A percentile compares a stretch with the other conserved stretches of the same genome.
Conservation (phyloP, 2,888 invertebrate species). For the Mylabris sibirica region DNA sequence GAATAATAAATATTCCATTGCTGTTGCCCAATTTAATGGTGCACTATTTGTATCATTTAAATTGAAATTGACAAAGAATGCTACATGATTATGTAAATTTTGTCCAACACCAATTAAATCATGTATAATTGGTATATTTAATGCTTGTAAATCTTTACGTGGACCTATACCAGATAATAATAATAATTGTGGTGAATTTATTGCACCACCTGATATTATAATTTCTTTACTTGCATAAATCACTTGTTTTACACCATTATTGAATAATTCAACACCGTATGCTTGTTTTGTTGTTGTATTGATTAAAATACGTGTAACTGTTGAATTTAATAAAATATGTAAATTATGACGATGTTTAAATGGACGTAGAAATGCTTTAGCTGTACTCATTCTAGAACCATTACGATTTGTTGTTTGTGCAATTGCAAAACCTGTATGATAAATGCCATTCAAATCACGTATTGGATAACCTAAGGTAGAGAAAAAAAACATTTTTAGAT, state of each 20-base stretch:
- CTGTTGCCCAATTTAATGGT: conserved; percentile 90
- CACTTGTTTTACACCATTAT: conserved; percentile 66
- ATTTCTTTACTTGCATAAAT: conserved; percentile 76
- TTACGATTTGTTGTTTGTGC: conserved; percentile 89
- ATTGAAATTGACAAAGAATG: conserved; percentile 79
- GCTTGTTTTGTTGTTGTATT: conserved; percentile 77
- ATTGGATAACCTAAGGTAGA: conserved; percentile 72
- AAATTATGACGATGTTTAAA: conserved; percentile 78
- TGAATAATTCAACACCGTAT: conserved; percentile 76
- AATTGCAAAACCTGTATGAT: conserved; percentile 84
- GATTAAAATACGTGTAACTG: conserved; percentile 78
- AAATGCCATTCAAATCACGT: conserved; percentile 82
- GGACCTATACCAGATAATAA: conserved; percentile 90
- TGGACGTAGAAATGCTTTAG: conserved; percentile 84
- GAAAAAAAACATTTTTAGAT: conserved; percentile 20
- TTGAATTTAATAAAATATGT: conserved; percentile 84
- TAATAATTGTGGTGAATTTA: conserved; percentile 93
- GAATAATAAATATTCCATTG: conserved; percentile 89
- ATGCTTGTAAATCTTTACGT: conserved; percentile 69
- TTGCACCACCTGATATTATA: conserved; percentile 72
- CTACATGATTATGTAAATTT: conserved; percentile 88
- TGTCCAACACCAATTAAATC: conserved; percentile 82
- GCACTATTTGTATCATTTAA: conserved; percentile 86
- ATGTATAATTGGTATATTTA: conserved; percentile 73
- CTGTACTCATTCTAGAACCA: conserved; percentile 82